Conservation (phyloP, 2,888 invertebrate genomes). For the Coleophora deauratella region DNA sequence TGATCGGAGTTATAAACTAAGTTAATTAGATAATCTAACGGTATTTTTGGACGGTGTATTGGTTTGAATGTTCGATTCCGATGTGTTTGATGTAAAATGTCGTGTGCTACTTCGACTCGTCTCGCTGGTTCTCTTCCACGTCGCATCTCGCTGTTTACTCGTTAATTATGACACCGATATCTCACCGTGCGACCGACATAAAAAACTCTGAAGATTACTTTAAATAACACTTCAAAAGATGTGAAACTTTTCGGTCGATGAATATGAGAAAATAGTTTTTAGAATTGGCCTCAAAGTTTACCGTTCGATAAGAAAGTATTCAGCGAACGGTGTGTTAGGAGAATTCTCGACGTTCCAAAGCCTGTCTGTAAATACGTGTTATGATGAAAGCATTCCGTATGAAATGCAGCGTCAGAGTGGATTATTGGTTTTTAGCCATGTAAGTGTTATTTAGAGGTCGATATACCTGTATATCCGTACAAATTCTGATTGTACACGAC, state of each 20-base stretch:
- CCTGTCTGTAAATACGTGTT: not conserved
- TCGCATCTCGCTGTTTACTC: conserved; percentile 47
- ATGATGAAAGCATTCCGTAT: no score
- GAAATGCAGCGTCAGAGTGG: no score
- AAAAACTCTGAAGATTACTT: not conserved
- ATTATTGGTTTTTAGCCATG: no score
- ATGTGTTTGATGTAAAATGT: conserved; percentile 20
- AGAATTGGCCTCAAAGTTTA: conserved; percentile 38
- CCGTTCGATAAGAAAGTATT: conserved; percentile 59
- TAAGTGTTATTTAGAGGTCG: no score
- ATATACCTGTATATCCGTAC: no score
- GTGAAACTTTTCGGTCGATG: conserved; percentile 13
- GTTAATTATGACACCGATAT: conserved; percentile 54
- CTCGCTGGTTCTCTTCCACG: conserved; percentile 38
- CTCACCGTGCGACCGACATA: conserved; percentile 17
- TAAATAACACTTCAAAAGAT: not conserved
- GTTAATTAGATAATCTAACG: no score
- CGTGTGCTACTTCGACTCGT: conserved; percentile 35
- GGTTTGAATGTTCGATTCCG: conserved; percentile 9
- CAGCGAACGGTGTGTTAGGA: conserved; percentile 23
- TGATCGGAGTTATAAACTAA: conserved; percentile 35
- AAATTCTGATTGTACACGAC: no score
- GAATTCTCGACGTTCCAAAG: not conserved
- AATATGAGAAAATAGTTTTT: conserved; percentile 20
- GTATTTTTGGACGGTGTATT: conserved; percentile 10